Percentiles rank a stretch among this genome's conserved stretches.
Conservation (phyloP, 2,113 vertebrate species). For the Sminthopsis crassicaudata region DNA sequence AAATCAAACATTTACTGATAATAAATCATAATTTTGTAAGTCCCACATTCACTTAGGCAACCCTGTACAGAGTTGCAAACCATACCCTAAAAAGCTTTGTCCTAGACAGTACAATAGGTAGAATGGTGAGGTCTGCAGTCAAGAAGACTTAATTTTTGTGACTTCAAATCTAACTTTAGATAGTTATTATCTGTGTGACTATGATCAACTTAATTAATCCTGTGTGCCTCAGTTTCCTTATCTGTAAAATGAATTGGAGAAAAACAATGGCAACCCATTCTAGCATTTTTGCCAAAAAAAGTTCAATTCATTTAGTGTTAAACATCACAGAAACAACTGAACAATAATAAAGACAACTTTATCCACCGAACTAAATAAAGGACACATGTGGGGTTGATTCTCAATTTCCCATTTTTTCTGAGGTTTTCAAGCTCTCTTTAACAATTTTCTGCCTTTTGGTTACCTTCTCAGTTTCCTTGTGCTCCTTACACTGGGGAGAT, state of each 20-base stretch:
- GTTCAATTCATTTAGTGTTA: neutral
- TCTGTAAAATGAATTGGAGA: neutral
- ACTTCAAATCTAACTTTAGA: neutral
- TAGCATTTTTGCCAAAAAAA: neutral
- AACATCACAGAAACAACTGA: neutral
- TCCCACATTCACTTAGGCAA: too few relatives aligned
- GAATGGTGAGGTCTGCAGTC: neutral
- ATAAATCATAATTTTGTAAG: too few relatives aligned
- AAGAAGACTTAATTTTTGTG: neutral
- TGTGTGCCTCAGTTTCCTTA: neutral
- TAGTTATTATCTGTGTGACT: neutral
- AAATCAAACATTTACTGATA: too few relatives aligned
- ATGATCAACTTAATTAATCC: neutral
- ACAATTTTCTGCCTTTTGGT: conserved; percentile 54
- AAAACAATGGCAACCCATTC: neutral
- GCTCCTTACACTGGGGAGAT: conserved; percentile 73
- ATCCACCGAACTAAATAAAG: neutral
- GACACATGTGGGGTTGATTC: neutral
- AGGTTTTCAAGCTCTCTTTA: neutral
- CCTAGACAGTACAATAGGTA: too few relatives aligned
- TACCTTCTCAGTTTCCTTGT: conserved; percentile 77
- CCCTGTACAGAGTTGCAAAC: too few relatives aligned
- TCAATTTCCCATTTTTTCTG: neutral
- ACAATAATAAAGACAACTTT: neutral
- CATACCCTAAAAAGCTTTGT: too few relatives aligned